Base-by-base conservation (phyloP, 2,888 invertebrate genomes). In the Yponomeuta cagnagella region DNA sequence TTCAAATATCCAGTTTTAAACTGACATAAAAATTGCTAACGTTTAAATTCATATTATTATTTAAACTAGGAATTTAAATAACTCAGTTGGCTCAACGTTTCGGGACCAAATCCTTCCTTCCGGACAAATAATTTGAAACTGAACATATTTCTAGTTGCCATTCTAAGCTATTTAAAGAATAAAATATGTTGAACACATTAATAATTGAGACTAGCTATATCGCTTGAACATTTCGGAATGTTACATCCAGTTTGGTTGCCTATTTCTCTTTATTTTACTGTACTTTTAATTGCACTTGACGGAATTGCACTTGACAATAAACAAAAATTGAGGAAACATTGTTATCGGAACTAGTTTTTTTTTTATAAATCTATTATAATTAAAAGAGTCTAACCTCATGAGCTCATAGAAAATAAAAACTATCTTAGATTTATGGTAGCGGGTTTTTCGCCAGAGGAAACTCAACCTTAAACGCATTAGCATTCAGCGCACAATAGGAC, bases 161-260 rank as follows among this genome's bases (percentile, higher is more conserved):
- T 78, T 79, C 77, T 80, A 80, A 77, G 75, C 78, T 77, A 80
- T 76, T 43, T 70, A 74, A 77, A 76, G 79, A 82, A 58, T 5
- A 15, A 15, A 15, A 58, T 80, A 79, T 80, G 75, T 79, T 86
- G 86, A 86, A 86, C 87, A 87, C 87, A 81, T 69, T 10, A 15
- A 58, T 69, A 58, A 43, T 43, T 77, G 77, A 82, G 85, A 86
- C 84, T 86, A 84, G 83, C 81, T 74, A 75, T 78, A 31, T 80
- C 77, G 83, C 76, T 82, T 77, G 73, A 73, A 73, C 72, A 33
- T 72, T 58, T 77, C 79, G 81, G 80, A 82, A 83, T 81, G 82
- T 80, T 70, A 75, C 75, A 74, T 73, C 58, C 58, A 63, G 33
- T 63, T 69, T 58, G 58, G 52, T 73, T 73, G 12, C 15, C 66